Conservation (phyloP, 2,113 vertebrate species). For the Oryctolagus cuniculus region DNA sequence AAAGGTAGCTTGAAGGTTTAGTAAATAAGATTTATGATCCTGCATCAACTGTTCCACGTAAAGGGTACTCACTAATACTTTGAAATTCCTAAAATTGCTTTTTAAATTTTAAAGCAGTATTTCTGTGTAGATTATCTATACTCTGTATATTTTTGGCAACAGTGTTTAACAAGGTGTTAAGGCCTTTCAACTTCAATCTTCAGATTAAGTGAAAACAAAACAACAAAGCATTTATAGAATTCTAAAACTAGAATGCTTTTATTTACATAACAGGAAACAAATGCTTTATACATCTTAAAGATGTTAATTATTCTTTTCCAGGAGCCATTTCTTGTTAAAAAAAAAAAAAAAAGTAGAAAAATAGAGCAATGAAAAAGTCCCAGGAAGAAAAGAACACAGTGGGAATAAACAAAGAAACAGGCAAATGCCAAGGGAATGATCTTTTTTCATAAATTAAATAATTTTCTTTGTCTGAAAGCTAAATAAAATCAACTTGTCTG, state of each 20-base stretch:
- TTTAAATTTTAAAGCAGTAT: background rate
- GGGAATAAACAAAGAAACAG: constrained; percentile 13
- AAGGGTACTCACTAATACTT: constrained; percentile 4
- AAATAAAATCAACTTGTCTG: constrained; percentile 19
- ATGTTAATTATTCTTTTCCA: constrained; percentile 7
- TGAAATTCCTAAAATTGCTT: background rate
- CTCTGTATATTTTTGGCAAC: background rate
- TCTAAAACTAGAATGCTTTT: constrained; percentile 35
- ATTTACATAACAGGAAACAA: background rate
- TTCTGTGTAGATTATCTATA: constrained; percentile 1
- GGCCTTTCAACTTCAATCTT: background rate
- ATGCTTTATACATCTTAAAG: background rate
- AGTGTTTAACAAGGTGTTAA: background rate
- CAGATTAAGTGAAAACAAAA: background rate
- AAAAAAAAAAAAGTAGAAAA: constrained; percentile 13
- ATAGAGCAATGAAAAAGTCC: background rate
- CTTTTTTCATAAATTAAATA: background rate
- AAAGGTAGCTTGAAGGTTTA: background rate
- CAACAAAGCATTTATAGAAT: background rate
- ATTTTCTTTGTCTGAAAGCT: constrained; percentile 40
- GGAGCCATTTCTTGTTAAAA: constrained; percentile 12
- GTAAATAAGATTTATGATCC: background rate
- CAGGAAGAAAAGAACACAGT: background rate
- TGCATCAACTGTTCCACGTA: background rate
- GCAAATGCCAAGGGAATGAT: constrained; percentile 1